Percentiles rank a stretch among this genome's conserved stretches.
These are phyloP conservation scores for Ameiurus melas DNA, from an alignment of 2,113 vertebrate genomes.

Conservation along the genomic window DNA sequence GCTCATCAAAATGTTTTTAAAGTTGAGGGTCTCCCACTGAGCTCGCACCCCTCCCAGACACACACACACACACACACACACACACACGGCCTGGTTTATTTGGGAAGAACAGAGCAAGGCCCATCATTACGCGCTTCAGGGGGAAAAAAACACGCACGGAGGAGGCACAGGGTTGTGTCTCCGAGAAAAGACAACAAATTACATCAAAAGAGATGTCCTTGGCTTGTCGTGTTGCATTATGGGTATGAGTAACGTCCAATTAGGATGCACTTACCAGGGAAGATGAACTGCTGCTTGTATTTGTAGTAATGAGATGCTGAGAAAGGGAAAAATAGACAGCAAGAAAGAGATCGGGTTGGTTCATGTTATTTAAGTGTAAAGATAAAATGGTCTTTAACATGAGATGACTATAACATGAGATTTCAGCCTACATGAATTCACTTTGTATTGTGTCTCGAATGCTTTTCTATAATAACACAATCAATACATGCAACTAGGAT, in stretches of 20 bases:
- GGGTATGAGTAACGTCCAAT: conserved; percentile 57
- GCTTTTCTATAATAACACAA: background rate
- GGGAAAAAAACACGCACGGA: background rate
- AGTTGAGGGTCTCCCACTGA: conserved; percentile 28
- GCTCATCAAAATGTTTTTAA: conserved; percentile 20
- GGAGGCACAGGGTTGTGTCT: conserved; percentile 47
- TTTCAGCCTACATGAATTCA: background rate
- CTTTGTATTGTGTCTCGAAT: background rate
- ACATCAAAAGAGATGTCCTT: conserved; percentile 64
- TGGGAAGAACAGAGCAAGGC: conserved; percentile 13
- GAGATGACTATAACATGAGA: too few species aligned
- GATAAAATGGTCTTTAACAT: background rate
- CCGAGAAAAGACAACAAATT: conserved; percentile 48
- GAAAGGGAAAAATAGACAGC: conserved; percentile 50
- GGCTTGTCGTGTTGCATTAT: conserved; percentile 54
- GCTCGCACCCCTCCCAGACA: background rate
- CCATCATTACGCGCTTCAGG: conserved; percentile 50
- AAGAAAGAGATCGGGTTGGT: background rate
- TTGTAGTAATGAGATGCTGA: conserved; percentile 97
- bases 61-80: background rate
- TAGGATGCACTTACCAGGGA: conserved; percentile 82
- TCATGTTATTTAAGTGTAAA: background rate
- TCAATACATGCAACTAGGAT: background rate
- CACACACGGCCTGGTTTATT: conserved; percentile 23
- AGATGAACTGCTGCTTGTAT: conserved; percentile 99